A percentile compares a stretch with the other conserved stretches of the same genome.
Evolutionary conservation across 2,113 vertebrate genomes (phyloP).

Genomic region (Oxyruncus cristatus): DNA sequence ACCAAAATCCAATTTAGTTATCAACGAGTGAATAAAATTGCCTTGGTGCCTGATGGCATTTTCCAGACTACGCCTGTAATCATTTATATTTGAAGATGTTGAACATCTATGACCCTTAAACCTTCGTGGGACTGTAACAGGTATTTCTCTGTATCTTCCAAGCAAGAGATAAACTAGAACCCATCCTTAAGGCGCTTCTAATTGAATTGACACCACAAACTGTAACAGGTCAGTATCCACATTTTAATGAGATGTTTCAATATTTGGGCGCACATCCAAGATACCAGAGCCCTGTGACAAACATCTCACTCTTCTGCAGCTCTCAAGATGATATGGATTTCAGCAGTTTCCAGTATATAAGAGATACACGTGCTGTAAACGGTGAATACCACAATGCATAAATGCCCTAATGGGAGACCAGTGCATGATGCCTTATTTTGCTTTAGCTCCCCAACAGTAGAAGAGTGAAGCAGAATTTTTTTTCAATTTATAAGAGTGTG

Average conservation of each 20-base stretch:
- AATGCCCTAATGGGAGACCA: background rate
- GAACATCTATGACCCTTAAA: background rate
- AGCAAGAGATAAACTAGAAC: background rate
- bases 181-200: background rate
- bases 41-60: background rate
- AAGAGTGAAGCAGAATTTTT: background rate
- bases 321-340: background rate
- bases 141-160: background rate
- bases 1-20: background rate
- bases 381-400: background rate
- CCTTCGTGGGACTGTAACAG: background rate
- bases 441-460: background rate
- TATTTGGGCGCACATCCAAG: background rate
- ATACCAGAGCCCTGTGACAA: background rate
- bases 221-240: background rate
- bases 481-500: background rate
- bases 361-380: background rate
- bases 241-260: background rate
- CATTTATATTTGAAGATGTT: background rate
- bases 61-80: background rate
- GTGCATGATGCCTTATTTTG: background rate
- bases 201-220: background rate
- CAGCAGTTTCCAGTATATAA: background rate
- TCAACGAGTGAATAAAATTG: background rate
- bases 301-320: background rate